Conservation (phyloP, 2,888 invertebrate genomes). For the Aleiodes leptofemur region DNA sequence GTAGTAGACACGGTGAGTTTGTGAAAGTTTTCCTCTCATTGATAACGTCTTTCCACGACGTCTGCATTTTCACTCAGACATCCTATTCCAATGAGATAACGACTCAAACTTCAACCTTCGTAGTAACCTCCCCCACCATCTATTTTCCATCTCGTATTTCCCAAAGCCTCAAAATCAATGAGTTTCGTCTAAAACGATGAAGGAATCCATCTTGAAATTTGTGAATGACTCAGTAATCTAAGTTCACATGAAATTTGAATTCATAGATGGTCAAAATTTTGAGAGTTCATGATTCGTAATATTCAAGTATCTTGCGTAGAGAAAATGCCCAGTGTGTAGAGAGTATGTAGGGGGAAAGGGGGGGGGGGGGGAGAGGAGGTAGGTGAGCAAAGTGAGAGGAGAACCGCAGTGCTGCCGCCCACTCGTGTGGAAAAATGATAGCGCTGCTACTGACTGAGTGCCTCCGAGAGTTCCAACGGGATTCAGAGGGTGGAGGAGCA, state of each 20-base stretch:
- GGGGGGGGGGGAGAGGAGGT: slow-evolving; percentile 43
- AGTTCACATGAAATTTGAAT: background rate
- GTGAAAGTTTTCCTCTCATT: slow-evolving; percentile 15
- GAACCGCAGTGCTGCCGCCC: slow-evolving; percentile 68
- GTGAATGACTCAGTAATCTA: slow-evolving; percentile 1
- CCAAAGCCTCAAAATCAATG: slow-evolving; percentile 41
- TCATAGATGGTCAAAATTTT: background rate
- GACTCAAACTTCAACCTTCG: slow-evolving; percentile 39
- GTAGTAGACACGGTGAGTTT: slow-evolving; percentile 26
- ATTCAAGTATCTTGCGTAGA: slow-evolving; percentile 5
- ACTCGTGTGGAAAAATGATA: slow-evolving; percentile 80
- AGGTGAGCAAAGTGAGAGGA: slow-evolving; percentile 47
- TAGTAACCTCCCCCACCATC: slow-evolving; percentile 22
- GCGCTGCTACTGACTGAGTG: slow-evolving; percentile 72
- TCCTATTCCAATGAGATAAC: slow-evolving; percentile 40
- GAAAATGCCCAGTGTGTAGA: slow-evolving; percentile 7
- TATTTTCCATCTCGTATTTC: background rate
- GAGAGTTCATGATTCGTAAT: slow-evolving; percentile 22
- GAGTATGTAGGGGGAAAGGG: slow-evolving; percentile 33
- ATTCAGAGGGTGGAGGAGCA: slow-evolving; percentile 46
- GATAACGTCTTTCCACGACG: slow-evolving; percentile 46
- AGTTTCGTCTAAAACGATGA: slow-evolving; percentile 36
- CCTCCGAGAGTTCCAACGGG: slow-evolving; percentile 50
- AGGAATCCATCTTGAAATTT: slow-evolving; percentile 2
- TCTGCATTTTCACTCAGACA: slow-evolving; percentile 48